Percentiles rank a stretch among this genome's conserved stretches.
These are phyloP conservation scores for Setophaga kirtlandii DNA, from an alignment of 2,113 vertebrate genomes.

Conservation along the genomic window DNA sequence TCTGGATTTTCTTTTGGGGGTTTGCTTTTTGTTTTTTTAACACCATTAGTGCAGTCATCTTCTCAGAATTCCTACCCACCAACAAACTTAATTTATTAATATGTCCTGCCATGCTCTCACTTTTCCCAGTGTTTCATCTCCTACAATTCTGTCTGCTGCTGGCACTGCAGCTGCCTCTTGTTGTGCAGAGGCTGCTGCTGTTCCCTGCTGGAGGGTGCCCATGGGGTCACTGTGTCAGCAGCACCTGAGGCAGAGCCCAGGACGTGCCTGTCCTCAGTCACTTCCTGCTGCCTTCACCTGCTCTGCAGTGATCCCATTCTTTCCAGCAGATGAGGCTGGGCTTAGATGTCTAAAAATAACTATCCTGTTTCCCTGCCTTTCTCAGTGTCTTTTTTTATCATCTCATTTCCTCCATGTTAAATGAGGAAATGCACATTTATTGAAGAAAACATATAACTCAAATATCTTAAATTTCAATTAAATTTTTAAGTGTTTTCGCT, in stretches of 20 bases:
- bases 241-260: not conserved
- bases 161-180: not conserved
- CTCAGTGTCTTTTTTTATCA: not conserved
- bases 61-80: not conserved
- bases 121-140: not conserved
- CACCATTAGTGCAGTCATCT: not conserved
- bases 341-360: constrained; percentile 26
- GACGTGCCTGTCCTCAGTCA: not conserved
- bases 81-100: not conserved
- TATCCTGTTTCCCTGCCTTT: not conserved
- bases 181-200: not conserved
- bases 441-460: not conserved
- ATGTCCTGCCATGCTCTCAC: not conserved
- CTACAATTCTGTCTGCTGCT: not conserved
- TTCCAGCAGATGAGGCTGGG: not conserved
- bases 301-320: not conserved
- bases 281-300: not conserved
- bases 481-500: not conserved
- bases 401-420: not conserved
- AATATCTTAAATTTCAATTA: not conserved
- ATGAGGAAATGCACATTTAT: not conserved
- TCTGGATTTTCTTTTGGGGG: not conserved
- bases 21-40: not conserved
- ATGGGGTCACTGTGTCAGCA: not conserved
- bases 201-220: not conserved